Percentiles rank a stretch among this genome's conserved stretches.
These are phyloP conservation scores for Maccullochella peelii DNA, from an alignment of 2,113 vertebrate species.

Conservation along the genomic window DNA sequence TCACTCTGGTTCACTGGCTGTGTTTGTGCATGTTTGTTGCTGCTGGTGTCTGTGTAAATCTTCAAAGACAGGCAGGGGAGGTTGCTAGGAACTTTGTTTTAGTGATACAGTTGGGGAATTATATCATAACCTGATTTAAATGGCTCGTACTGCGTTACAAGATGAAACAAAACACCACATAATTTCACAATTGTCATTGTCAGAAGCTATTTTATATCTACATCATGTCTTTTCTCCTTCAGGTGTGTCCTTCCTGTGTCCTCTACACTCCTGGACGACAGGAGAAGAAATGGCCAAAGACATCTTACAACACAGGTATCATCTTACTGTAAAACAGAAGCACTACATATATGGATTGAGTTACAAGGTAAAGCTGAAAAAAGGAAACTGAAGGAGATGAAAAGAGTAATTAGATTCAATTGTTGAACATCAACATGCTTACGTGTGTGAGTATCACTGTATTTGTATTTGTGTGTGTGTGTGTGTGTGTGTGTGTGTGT, in stretches of 20 bases:
- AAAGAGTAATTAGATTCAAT: not conserved
- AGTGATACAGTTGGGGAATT: not conserved
- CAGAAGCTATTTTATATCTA: not conserved
- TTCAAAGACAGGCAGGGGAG: conserved; percentile 4
- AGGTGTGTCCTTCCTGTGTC: conserved; percentile 92
- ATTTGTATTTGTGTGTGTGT: not conserved
- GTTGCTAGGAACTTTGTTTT: not conserved
- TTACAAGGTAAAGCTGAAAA: not conserved
- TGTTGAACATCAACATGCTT: not conserved
- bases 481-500: conserved; percentile 31
- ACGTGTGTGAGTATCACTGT: not conserved
- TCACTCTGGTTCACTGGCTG: conserved; percentile 35
- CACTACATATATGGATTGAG: not conserved
- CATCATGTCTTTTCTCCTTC: conserved; percentile 12
- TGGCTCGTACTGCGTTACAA: not conserved
- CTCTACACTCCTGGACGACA: conserved; percentile 93
- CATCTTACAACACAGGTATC: conserved; percentile 91
- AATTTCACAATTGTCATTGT: not conserved
- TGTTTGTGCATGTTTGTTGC: conserved; percentile 52
- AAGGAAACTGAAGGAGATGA: not conserved
- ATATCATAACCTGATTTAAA: not conserved
- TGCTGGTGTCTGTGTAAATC: conserved; percentile 43
- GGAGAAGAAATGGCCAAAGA: conserved; percentile 93
- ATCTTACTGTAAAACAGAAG: not conserved
- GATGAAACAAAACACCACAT: not conserved